Evolutionary conservation across 2,797 vertebrate genomes (phyloP).

Genomic region (Coendou prehensilis): DNA sequence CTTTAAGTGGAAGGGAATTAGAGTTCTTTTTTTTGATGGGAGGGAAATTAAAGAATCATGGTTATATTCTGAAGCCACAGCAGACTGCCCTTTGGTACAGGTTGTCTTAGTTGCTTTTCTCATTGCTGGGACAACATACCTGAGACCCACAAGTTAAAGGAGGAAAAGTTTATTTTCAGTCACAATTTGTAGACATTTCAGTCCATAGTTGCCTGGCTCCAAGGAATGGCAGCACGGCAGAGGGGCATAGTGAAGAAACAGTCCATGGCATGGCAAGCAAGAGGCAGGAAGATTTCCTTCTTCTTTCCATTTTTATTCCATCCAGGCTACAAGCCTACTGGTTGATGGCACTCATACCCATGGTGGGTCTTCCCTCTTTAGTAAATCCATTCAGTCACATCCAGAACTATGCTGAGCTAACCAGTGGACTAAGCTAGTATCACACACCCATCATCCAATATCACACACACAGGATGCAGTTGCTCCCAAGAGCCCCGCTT

Average conservation of each 20-base stretch:
- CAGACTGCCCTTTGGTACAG: background rate
- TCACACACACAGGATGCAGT: background rate
- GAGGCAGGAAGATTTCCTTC: background rate
- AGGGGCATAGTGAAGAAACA: background rate
- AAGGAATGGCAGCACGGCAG: background rate
- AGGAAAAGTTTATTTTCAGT: background rate
- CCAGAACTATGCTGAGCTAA: background rate
- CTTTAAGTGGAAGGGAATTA: conserved; percentile 33
- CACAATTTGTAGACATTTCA: background rate
- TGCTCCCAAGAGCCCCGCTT: background rate
- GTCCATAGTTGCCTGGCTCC: background rate
- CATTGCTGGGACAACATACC: background rate
- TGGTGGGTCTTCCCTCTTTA: background rate
- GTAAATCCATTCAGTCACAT: background rate
- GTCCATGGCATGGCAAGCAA: background rate
- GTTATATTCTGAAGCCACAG: conserved; percentile 26
- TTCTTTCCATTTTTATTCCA: background rate
- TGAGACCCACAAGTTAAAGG: background rate
- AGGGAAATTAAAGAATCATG: conserved; percentile 46
- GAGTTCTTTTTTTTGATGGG: conserved; percentile 20
- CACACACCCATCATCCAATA: background rate
- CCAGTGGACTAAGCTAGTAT: background rate
- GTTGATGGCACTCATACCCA: background rate
- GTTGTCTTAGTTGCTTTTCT: background rate
- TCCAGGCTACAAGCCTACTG: background rate